phyloP scores from a whole-genome alignment of 2,797 vertebrate species.

The Protonibea diacanthus region DNA sequence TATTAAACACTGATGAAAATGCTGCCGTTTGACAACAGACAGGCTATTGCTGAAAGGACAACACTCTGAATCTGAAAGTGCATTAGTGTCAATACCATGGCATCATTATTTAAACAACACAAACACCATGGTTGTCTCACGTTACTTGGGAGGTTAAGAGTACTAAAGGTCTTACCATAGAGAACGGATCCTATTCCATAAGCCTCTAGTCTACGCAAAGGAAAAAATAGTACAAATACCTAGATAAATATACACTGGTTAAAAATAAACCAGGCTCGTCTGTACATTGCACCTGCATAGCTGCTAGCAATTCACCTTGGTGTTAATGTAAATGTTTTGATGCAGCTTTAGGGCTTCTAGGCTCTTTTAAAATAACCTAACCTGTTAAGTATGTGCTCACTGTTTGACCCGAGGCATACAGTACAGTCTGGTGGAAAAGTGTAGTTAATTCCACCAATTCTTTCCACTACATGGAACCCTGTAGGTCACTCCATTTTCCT shows the following conservation, averaged over 20 bases:
- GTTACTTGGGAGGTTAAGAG: conserved; percentile 20
- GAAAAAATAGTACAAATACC: conserved; percentile 74
- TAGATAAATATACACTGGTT: conserved; percentile 72
- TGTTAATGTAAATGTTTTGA: conserved; percentile 58
- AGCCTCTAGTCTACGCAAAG: conserved; percentile 56
- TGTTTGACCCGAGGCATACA: conserved; percentile 19
- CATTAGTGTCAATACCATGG: not conserved
- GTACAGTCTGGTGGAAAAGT: conserved; percentile 50
- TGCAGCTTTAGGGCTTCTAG: conserved; percentile 13
- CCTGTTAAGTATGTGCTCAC: conserved; percentile 20
- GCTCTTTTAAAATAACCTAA: conserved; percentile 35
- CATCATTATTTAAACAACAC: conserved; percentile 7
- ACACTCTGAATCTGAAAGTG: not conserved
- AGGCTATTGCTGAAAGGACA: conserved; percentile 2
- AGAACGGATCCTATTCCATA: conserved; percentile 55
- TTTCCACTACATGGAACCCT: conserved; percentile 49
- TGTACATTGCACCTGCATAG: conserved; percentile 58
- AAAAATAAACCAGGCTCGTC: conserved; percentile 70
- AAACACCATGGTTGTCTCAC: conserved; percentile 2
- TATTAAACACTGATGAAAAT: not conserved
- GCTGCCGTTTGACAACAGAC: not conserved
- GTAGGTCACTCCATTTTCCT: conserved; percentile 51
- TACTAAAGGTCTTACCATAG: conserved; percentile 14
- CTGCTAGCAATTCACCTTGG: conserved; percentile 29
- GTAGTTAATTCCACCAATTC: conserved; percentile 51